Conservation (phyloP, 2,888 invertebrate species). For the Bellardia pandia region DNA sequence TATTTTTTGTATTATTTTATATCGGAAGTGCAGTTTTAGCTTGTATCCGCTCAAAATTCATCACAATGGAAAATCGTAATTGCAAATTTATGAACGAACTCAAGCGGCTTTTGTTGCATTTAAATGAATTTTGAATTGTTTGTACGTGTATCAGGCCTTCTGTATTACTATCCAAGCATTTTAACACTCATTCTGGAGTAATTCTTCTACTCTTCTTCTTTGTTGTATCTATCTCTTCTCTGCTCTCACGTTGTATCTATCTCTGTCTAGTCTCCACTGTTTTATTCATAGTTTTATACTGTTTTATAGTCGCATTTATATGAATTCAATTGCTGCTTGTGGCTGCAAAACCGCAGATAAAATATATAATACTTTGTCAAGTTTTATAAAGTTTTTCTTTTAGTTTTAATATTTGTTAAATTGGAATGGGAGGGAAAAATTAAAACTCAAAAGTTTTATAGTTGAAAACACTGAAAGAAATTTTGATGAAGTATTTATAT, state of each 20-base stretch:
- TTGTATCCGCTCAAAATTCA: conserved; percentile 70
- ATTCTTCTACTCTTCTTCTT: conserved; percentile 12
- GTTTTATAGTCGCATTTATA: conserved; percentile 46
- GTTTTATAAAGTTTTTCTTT: conserved; percentile 61
- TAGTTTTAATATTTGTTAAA: conserved; percentile 49
- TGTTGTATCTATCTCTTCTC: background rate
- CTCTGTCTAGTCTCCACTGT: conserved; percentile 5
- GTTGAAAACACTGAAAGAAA: conserved; percentile 36
- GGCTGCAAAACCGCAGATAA: conserved; percentile 72
- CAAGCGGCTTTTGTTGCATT: conserved; percentile 67
- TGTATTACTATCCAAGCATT: conserved; percentile 19
- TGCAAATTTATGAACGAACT: conserved; percentile 71
- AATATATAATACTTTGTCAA: conserved; percentile 71
- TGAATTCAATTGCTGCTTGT: conserved; percentile 66
- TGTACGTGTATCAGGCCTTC: conserved; percentile 48
- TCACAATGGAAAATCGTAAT: conserved; percentile 73
- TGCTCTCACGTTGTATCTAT: background rate
- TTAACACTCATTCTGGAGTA: conserved; percentile 52
- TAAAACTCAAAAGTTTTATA: conserved; percentile 62
- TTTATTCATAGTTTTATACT: conserved; percentile 60
- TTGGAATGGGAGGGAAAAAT: conserved; percentile 50
- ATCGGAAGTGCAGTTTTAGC: conserved; percentile 71
- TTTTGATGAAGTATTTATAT: background rate
- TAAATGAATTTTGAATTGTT: conserved; percentile 64
- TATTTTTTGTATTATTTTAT: conserved; percentile 26